Percentiles rank a stretch among this genome's conserved stretches.
These are phyloP conservation scores for Penelope pileata DNA, from an alignment of 2,113 vertebrate genomes.

Conservation along the genomic window DNA sequence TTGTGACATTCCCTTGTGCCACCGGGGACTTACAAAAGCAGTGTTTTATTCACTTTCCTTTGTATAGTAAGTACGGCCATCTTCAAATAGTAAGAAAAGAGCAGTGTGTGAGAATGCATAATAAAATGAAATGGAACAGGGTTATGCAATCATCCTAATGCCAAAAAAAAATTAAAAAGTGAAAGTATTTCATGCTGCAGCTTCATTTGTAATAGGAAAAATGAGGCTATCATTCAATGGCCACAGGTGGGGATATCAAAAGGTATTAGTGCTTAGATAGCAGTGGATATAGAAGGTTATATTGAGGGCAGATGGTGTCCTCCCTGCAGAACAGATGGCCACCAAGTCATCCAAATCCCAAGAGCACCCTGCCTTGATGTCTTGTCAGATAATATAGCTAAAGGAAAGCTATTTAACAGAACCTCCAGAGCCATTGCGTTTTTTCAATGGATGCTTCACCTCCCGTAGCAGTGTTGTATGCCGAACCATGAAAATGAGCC, in stretches of 20 bases:
- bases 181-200: background rate
- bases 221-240: background rate
- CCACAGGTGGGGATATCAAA: constrained; percentile 22
- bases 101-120: background rate
- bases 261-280: background rate
- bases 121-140: background rate
- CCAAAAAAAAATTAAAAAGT: background rate
- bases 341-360: constrained; percentile 24
- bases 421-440: background rate
- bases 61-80: background rate
- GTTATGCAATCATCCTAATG: background rate
- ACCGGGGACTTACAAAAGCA: background rate
- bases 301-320: constrained; percentile 17
- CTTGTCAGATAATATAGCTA: background rate
- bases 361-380: background rate
- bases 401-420: background rate
- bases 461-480: background rate
- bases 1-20: background rate
- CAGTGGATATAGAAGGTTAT: background rate
- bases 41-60: constrained; percentile 23
- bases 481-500: background rate
- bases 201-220: background rate
- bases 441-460: background rate
- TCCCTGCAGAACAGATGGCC: constrained; percentile 43
- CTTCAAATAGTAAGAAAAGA: background rate